Conservation (phyloP, 2,113 vertebrate genomes). For the Ariopsis seemanni region DNA sequence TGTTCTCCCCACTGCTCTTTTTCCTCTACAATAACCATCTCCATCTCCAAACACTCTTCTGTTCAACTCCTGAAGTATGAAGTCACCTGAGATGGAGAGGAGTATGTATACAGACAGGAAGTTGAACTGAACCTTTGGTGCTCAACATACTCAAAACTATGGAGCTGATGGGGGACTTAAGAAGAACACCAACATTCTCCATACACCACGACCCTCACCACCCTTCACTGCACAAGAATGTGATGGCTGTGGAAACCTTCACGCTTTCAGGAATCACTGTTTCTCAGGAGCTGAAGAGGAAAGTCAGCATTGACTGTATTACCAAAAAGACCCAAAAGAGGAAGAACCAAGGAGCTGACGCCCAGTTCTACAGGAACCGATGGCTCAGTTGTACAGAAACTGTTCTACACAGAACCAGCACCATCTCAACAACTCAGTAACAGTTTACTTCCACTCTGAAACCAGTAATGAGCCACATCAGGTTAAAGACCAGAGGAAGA, state of each 20-base stretch:
- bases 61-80: not conserved
- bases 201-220: not conserved
- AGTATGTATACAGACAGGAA: not conserved
- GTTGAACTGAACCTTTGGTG: not conserved
- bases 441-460: not conserved
- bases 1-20: not conserved
- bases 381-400: not conserved
- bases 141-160: not conserved
- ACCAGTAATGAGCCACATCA: not conserved
- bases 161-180: not conserved
- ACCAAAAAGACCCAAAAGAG: not conserved
- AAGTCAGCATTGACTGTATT: not conserved
- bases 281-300: too few relatives aligned
- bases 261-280: too few relatives aligned
- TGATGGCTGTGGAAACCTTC: too few relatives aligned
- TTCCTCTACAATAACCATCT: not conserved
- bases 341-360: too few relatives aligned
- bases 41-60: not conserved
- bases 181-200: not conserved
- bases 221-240: not conserved
- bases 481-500: not conserved
- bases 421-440: not conserved
- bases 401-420: not conserved
- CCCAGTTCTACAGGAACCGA: not conserved
- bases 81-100: not conserved